A percentile compares a stretch with the other conserved stretches of the same genome.
Evolutionary conservation across 2,888 invertebrate species (phyloP).

Genomic region (Macroteleia sp.): DNA sequence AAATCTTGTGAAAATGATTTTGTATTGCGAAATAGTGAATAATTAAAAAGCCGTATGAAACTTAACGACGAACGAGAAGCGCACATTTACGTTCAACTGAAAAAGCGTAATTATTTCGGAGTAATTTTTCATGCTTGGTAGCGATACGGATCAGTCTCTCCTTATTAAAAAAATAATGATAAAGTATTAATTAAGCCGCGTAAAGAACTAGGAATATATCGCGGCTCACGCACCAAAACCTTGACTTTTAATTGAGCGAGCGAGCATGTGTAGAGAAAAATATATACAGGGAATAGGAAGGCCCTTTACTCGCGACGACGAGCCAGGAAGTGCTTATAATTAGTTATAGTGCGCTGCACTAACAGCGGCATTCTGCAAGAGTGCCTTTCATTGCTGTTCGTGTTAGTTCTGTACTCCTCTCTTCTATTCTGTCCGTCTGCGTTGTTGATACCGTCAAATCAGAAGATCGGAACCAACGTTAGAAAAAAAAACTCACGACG

Average conservation of each 20-base stretch:
- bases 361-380: constrained; percentile 84
- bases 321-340: constrained; percentile 73
- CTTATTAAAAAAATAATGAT: constrained; percentile 60
- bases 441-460: constrained; percentile 59
- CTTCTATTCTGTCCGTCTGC: constrained; percentile 30
- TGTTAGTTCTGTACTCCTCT: constrained; percentile 45
- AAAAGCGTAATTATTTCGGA: constrained; percentile 38
- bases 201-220: constrained; percentile 56
- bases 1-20: not conserved
- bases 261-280: constrained; percentile 56
- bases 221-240: constrained; percentile 61
- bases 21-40: not conserved
- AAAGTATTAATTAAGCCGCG: constrained; percentile 60
- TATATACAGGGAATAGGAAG: constrained; percentile 58
- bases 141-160: constrained; percentile 53
- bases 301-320: constrained; percentile 61
- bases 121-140: constrained; percentile 41
- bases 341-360: constrained; percentile 84
- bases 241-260: constrained; percentile 64
- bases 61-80: constrained; percentile 12
- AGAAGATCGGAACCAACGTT: constrained; percentile 61
- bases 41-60: constrained; percentile 6
- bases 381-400: constrained; percentile 69
- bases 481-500: constrained; percentile 50
- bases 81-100: constrained; percentile 13